phyloP scores from a whole-genome alignment of 2,113 vertebrate species.

The Notothenia rossii region DNA sequence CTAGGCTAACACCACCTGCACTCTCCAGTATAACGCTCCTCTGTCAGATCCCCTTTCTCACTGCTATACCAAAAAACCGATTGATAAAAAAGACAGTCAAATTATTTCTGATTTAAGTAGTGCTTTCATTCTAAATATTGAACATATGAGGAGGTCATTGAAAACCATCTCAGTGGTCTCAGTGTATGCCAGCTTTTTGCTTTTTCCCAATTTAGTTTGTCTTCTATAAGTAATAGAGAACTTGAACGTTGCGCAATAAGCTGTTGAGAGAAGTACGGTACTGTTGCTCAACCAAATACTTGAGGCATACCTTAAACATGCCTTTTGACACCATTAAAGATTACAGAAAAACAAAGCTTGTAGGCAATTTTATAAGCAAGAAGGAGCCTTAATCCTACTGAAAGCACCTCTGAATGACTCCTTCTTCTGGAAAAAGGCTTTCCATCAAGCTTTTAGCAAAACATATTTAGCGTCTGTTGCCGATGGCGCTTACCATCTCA shows the following conservation, averaged over 20 bases:
- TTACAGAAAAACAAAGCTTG: conserved; percentile 25
- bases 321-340: conserved; percentile 33
- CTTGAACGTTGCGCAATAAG: conserved; percentile 23
- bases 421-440: conserved; percentile 34
- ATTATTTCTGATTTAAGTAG: conserved; percentile 1
- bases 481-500: conserved; percentile 48
- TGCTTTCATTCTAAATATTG: conserved; percentile 26
- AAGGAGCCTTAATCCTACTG: conserved; percentile 27
- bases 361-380: conserved; percentile 22
- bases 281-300: conserved; percentile 49
- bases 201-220: background rate
- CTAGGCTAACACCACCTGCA: conserved; percentile 66
- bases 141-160: background rate
- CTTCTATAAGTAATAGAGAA: conserved; percentile 16
- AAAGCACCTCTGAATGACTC: conserved; percentile 14
- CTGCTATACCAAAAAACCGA: background rate
- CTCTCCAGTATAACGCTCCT: conserved; percentile 29
- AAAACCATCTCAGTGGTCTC: background rate
- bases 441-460: conserved; percentile 49
- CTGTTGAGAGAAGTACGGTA: conserved; percentile 23
- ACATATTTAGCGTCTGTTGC: conserved; percentile 47
- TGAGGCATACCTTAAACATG: conserved; percentile 16
- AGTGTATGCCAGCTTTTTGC: background rate
- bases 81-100: conserved; percentile 3
- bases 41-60: conserved; percentile 4